Conservation (phyloP, 2,797 vertebrate species). For the Thamnophis elegans region DNA sequence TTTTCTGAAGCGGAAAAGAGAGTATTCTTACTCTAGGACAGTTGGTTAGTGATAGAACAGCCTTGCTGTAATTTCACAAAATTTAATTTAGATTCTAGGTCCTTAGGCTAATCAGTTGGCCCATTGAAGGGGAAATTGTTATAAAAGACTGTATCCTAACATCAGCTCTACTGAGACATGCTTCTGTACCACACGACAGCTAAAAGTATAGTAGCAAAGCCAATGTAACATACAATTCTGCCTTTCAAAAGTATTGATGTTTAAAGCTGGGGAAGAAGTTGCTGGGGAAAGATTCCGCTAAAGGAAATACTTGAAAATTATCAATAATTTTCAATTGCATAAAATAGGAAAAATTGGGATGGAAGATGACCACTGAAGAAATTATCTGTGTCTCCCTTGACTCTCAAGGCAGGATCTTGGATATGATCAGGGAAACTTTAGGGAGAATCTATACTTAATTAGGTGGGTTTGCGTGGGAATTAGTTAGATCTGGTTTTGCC, state of each 20-base stretch:
- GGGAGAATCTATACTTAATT: too few species aligned
- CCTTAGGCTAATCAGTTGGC: neutral
- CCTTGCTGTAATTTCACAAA: neutral
- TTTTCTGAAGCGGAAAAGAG: neutral
- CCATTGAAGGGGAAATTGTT: neutral
- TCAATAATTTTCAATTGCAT: neutral
- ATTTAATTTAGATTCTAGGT: neutral
- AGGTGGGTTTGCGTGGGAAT: too few species aligned
- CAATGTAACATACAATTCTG: neutral
- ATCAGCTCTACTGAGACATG: neutral
- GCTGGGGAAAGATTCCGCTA: neutral
- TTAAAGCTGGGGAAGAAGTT: neutral
- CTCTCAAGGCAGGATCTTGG: neutral
- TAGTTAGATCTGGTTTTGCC: too few species aligned
- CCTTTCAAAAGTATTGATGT: neutral
- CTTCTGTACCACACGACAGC: neutral
- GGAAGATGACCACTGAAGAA: neutral
- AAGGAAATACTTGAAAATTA: neutral
- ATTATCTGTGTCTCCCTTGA: neutral
- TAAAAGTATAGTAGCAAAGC: neutral
- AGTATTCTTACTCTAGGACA: neutral
- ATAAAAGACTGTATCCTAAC: neutral
- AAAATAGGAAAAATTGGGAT: neutral
- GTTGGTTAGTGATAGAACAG: too few species aligned
- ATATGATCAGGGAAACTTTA: neutral